Conservation (phyloP, 2,797 vertebrate species). For the Australoheros facetus region DNA sequence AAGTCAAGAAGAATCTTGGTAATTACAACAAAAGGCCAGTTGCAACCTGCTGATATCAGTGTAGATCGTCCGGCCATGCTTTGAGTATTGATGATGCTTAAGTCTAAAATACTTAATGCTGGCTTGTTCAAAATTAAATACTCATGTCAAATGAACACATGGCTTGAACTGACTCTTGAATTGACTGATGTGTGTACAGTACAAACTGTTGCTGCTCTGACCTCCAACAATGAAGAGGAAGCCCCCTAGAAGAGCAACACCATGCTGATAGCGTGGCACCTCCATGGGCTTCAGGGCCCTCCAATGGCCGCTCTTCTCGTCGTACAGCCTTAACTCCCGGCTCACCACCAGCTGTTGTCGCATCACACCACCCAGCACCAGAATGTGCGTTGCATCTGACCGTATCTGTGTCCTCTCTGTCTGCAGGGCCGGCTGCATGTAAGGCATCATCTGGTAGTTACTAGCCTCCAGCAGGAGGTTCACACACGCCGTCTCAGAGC, state of each 20-base stretch:
- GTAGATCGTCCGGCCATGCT: not conserved
- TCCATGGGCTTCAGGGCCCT: slow-evolving; percentile 83
- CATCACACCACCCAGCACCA: slow-evolving; percentile 85
- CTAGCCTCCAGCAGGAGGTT: slow-evolving; percentile 87
- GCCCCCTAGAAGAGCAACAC: slow-evolving; percentile 82
- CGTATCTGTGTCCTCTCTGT: slow-evolving; percentile 83
- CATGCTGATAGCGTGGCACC: slow-evolving; percentile 84
- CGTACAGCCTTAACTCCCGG: slow-evolving; percentile 82
- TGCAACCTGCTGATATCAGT: not conserved
- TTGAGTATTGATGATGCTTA: not conserved
- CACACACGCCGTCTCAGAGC: slow-evolving; percentile 78
- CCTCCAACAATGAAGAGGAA: slow-evolving; percentile 87
- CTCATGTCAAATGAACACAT: not conserved
- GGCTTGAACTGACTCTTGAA: not conserved
- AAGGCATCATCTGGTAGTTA: slow-evolving; percentile 88
- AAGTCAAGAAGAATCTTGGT: not conserved
- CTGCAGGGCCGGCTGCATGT: slow-evolving; percentile 83
- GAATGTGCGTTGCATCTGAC: slow-evolving; percentile 79
- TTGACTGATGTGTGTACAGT: not conserved
- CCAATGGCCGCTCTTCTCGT: slow-evolving; percentile 75
- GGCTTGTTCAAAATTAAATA: not conserved
- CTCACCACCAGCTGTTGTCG: slow-evolving; percentile 86
- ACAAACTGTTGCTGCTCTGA: slow-evolving; percentile 52
- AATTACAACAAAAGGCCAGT: not conserved
- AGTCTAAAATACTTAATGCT: not conserved